phyloP scores from a whole-genome alignment of 2,888 invertebrate species.

The Hydraecia micacea region DNA sequence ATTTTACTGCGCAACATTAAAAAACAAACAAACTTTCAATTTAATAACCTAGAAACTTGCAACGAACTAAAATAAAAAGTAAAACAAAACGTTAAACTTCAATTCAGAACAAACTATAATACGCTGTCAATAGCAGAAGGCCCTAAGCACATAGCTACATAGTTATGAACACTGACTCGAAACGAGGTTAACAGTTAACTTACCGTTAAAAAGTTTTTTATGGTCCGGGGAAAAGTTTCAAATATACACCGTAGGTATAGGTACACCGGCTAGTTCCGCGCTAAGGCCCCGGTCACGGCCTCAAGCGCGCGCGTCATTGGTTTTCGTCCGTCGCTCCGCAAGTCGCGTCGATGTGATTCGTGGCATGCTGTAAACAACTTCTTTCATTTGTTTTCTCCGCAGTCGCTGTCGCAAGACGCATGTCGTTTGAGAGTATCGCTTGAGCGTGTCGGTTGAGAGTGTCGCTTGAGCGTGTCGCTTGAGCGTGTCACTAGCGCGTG shows the following conservation, averaged over 20 bases:
- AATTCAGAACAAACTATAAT: conserved; percentile 26
- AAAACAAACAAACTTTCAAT: neutral
- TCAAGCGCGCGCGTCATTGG: neutral
- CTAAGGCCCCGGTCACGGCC: neutral
- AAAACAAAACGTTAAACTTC: conserved; percentile 15
- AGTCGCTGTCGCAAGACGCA: too few relatives aligned
- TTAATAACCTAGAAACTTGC: conserved; percentile 13
- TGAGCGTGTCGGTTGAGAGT: too few relatives aligned
- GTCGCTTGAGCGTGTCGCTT: too few relatives aligned
- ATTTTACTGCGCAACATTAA: too few relatives aligned
- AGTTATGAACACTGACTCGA: conserved; percentile 34
- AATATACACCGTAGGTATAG: neutral
- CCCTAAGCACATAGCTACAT: conserved; percentile 16
- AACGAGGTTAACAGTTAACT: conserved; percentile 50
- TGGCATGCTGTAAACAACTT: too few relatives aligned
- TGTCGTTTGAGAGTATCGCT: too few relatives aligned
- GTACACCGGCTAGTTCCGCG: neutral
- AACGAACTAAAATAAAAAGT: conserved; percentile 12
- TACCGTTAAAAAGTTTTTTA: conserved; percentile 41
- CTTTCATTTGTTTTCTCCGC: too few relatives aligned
- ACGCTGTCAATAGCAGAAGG: conserved; percentile 38
- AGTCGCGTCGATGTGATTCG: too few relatives aligned
- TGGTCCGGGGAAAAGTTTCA: conserved; percentile 23
- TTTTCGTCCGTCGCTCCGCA: neutral
- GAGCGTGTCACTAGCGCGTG: too few relatives aligned